These are phyloP conservation scores for Anableps anableps DNA, from an alignment of 2,797 vertebrate genomes.

Conservation along the genomic window DNA sequence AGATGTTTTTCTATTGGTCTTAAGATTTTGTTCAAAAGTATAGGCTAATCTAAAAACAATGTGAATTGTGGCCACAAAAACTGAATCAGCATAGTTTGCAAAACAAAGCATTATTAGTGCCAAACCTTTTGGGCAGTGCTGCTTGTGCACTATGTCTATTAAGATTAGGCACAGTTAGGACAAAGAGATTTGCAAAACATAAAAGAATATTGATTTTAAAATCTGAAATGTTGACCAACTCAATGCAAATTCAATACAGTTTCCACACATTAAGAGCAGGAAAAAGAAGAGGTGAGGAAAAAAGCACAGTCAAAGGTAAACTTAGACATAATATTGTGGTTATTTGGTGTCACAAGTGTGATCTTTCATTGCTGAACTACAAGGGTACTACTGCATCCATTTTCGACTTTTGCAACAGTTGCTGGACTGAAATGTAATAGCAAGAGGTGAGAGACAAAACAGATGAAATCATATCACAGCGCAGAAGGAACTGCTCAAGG, in stretches of 20 bases:
- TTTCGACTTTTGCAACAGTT: conserved; percentile 15
- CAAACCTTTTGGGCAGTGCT: too few relatives aligned
- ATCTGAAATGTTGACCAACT: background rate
- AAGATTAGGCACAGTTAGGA: too few relatives aligned
- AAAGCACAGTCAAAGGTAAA: background rate
- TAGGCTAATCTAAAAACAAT: too few relatives aligned
- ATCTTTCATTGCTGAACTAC: conserved; percentile 8
- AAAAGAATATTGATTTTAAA: background rate
- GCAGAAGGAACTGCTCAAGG: conserved; percentile 23
- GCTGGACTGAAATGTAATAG: conserved; percentile 26
- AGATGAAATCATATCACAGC: conserved; percentile 42
- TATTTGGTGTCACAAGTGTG: background rate
- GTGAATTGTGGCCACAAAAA: too few relatives aligned
- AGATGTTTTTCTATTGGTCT: too few relatives aligned
- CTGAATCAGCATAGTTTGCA: too few relatives aligned
- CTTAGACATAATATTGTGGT: background rate
- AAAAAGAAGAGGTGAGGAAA: background rate
- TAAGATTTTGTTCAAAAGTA: too few relatives aligned
- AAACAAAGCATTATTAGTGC: too few relatives aligned
- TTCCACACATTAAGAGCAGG: background rate
- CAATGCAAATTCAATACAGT: too few relatives aligned
- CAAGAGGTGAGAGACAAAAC: conserved; percentile 27
- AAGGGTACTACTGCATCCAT: conserved; percentile 6
- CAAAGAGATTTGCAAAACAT: too few relatives aligned
- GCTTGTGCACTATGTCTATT: too few relatives aligned